Percentiles rank a stretch among this genome's conserved stretches.
Evolutionary conservation across 2,797 vertebrate genomes (phyloP).

Genomic region (Eulemur mongoz): DNA sequence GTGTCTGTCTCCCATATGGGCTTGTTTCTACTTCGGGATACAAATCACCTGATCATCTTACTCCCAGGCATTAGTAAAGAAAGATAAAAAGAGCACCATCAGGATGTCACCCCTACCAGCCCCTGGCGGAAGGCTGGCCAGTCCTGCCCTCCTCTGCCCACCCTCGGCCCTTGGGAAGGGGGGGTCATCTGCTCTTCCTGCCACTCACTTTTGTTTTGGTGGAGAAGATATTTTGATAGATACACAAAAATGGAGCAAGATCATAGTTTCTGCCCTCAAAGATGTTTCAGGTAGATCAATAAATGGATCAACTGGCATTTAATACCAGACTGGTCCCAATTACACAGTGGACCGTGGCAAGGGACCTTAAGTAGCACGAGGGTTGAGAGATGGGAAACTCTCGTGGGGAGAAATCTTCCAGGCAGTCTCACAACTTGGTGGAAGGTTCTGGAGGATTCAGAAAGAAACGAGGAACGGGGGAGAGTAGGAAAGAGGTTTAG

Average conservation of each 20-base stretch:
- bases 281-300: background rate
- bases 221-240: background rate
- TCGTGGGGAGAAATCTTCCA: background rate
- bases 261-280: background rate
- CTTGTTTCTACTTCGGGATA: conserved; percentile 22
- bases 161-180: background rate
- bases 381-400: background rate
- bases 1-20: background rate
- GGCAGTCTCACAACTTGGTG: background rate
- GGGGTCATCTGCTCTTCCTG: background rate
- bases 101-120: background rate
- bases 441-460: background rate
- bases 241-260: background rate
- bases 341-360: background rate
- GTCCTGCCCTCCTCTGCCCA: background rate
- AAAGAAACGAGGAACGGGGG: background rate
- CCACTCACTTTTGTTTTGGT: background rate
- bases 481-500: background rate
- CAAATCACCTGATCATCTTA: background rate
- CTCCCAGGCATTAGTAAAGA: background rate
- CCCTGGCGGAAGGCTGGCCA: background rate
- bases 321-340: background rate
- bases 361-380: background rate
- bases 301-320: background rate
- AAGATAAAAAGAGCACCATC: background rate